Conservation (phyloP, 2,888 invertebrate species). For the Silvanus unidentatus region DNA sequence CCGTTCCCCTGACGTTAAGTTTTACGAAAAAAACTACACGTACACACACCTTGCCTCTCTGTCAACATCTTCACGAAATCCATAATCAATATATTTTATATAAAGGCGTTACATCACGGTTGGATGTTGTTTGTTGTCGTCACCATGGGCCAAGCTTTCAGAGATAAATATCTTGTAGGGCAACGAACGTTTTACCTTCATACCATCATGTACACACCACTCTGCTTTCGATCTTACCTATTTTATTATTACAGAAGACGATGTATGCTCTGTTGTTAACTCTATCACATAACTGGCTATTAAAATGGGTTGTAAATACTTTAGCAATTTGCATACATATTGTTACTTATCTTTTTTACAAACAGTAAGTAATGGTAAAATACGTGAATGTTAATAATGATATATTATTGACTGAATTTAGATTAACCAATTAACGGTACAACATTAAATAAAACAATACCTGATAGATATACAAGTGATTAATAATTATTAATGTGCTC, state of each 20-base stretch:
- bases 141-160: constrained; percentile 4
- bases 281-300: constrained; percentile 21
- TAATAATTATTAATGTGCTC: no score
- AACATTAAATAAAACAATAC: not conserved
- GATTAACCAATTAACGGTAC: constrained; percentile 20
- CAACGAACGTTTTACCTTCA: constrained; percentile 22
- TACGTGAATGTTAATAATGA: constrained; percentile 29
- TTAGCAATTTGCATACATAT: constrained; percentile 36
- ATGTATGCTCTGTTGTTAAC: constrained; percentile 21
- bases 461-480: no score
- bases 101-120: constrained; percentile 6
- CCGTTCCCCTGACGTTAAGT: no score
- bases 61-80: no score
- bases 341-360: constrained; percentile 27
- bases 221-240: constrained; percentile 12
- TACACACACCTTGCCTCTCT: no score
- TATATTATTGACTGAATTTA: constrained; percentile 35
- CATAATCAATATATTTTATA: not conserved
- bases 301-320: constrained; percentile 35
- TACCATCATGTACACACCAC: constrained; percentile 17
- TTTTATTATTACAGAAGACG: constrained; percentile 12
- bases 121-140: not conserved
- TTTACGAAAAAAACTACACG: no score
- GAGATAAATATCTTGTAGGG: constrained; percentile 18
- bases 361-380: constrained; percentile 30